Evolutionary conservation across 1,140 invertebrate genomes (phyloP).

Genomic region (Hormaphis cornu): DNA sequence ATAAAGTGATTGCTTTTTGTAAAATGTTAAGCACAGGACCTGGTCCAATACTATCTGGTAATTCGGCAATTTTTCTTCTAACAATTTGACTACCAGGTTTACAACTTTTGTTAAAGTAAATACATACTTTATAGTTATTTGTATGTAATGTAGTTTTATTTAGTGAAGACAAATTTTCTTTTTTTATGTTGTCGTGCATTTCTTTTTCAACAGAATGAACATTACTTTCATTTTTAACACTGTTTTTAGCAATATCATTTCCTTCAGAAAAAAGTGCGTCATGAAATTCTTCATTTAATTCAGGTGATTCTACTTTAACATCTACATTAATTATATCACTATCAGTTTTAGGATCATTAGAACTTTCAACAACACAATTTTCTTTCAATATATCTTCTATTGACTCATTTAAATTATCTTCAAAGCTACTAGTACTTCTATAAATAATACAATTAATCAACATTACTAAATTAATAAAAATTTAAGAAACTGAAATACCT

Average conservation of each 20-base stretch:
- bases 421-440: neutral
- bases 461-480: no score
- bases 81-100: neutral
- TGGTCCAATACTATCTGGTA: slow-evolving; percentile 8
- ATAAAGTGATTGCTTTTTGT: neutral
- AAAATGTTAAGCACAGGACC: neutral
- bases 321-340: neutral
- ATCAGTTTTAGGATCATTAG: neutral
- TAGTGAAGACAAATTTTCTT: neutral
- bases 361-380: neutral
- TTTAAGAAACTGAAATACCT: neutral
- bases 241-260: neutral
- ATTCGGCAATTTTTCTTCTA: neutral
- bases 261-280: neutral
- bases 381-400: neutral
- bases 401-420: neutral
- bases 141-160: neutral
- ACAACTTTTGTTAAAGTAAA: slow-evolving; percentile 21
- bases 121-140: neutral
- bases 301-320: neutral
- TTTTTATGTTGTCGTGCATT: neutral
- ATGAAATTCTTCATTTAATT: slow-evolving; percentile 9
- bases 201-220: neutral
- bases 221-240: neutral
- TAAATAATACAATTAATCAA: neutral